phyloP scores from a whole-genome alignment of 2,797 vertebrate species.

The Paramormyrops hopkinsi region DNA sequence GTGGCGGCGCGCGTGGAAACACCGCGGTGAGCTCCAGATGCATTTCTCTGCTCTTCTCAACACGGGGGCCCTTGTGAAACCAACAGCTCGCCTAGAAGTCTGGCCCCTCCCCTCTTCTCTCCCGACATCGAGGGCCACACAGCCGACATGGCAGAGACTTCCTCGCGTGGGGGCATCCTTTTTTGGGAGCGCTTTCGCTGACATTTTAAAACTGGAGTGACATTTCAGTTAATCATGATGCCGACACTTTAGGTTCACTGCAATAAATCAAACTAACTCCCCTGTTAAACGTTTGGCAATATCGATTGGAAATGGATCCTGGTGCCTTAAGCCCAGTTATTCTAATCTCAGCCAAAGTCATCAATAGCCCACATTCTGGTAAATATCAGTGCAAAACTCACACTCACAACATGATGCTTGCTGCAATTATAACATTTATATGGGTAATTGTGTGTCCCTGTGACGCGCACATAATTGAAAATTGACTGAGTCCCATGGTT shows the following conservation, averaged over 20 bases:
- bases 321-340: neutral
- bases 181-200: neutral
- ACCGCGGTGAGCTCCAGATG: neutral
- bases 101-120: neutral
- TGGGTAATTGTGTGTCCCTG: neutral
- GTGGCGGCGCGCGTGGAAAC: neutral
- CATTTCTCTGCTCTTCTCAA: neutral
- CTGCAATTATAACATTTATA: neutral
- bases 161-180: neutral
- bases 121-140: neutral
- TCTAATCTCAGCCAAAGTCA: neutral
- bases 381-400: neutral
- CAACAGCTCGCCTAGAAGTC: neutral
- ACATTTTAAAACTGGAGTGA: slow-evolving; percentile 2
- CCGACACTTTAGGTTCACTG: neutral
- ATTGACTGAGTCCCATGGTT: neutral
- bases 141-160: neutral
- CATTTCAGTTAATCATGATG: slow-evolving; percentile 13
- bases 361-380: neutral
- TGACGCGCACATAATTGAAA: neutral
- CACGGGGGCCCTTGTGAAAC: neutral
- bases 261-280: slow-evolving; percentile 11
- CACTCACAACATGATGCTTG: neutral
- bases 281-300: neutral
- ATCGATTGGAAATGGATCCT: neutral